Percentiles rank a stretch among this genome's conserved stretches.
Evolutionary conservation across 1,140 invertebrate genomes (phyloP).

Genomic region (Wiebesia pumilae): DNA sequence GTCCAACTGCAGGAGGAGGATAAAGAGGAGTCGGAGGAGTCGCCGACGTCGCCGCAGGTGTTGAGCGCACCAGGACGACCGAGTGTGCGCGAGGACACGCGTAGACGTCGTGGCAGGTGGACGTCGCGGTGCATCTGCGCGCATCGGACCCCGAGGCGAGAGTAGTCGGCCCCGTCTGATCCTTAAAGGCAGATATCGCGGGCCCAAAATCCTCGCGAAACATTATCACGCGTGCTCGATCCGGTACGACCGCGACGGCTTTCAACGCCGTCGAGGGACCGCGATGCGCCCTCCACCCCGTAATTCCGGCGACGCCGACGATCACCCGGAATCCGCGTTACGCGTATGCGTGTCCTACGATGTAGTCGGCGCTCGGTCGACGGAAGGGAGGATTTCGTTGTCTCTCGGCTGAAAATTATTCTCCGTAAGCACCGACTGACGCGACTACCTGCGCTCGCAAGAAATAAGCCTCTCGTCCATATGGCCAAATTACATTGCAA

Average conservation of each 20-base stretch:
- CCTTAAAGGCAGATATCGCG: background rate
- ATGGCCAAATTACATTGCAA: too few species aligned
- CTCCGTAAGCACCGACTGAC: too few species aligned
- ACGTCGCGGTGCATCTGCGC: slow-evolving; percentile 12
- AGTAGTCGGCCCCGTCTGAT: background rate
- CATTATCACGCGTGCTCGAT: background rate
- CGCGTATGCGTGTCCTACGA: too few species aligned
- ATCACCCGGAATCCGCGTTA: too few species aligned
- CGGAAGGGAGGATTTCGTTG: too few species aligned
- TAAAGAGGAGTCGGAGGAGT: background rate
- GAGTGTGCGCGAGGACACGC: too few species aligned
- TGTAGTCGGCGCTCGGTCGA: too few species aligned
- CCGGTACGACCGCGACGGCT: background rate
- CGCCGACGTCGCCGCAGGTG: background rate
- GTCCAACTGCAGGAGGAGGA: background rate
- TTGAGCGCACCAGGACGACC: background rate
- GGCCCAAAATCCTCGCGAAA: background rate
- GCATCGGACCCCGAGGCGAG: background rate
- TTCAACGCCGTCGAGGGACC: background rate
- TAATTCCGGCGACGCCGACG: background rate
- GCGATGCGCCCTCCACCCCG: background rate
- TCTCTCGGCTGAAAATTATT: too few species aligned
- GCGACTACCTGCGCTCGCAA: too few species aligned
- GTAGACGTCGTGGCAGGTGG: background rate
- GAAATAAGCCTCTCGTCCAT: too few species aligned